Base-by-base conservation (phyloP, 2,797 vertebrate species). In the Trachurus trachurus region DNA sequence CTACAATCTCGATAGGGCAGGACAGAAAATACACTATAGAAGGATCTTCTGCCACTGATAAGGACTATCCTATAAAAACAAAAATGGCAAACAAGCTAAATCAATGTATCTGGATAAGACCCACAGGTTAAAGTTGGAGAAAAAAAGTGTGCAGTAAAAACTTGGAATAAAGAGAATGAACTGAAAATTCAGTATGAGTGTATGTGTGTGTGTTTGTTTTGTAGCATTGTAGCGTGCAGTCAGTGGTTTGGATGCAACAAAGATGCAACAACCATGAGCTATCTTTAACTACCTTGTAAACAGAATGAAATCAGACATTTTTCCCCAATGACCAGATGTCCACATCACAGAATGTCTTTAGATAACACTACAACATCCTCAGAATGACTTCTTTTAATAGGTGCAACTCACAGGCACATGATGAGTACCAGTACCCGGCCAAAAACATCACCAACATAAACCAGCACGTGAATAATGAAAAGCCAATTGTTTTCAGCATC, bases 1-100 rank as follows among this genome's bases (percentile, higher is more conserved):
- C 96, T 96, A 96, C 96, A 97, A 97, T 99, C 97, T 94, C 97
- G 97, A 96, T 99, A 99, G 76, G 98, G 98, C 96, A 99, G 96
- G 95, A 99, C 98, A 95, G 98, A 99, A 97, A 99, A 99, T 95
- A 99, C 97, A 96, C 98, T 98, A 97, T 99, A 99, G 96, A 99
- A 97, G 96, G 98, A 99, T 98, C 98, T 98, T 97, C 98, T 98
- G 97, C 97, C 98, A 97, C 98, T 99, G 97, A 99, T 96, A 95
- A 99, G 98, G 96, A 99, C 98, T 97, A 99, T 98, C 98, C 98
- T 99, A 97, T 91, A 95, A 98, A 95, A 94, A 96, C 96, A 95
- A 93, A 95, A 94, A 95, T 85, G 82, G 93, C 92, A 96, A 94
- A 95, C 93, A 91, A 88, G 88, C 94, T 94, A 92, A 92, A 94